A percentile compares a stretch with the other conserved stretches of the same genome.
These are phyloP conservation scores for Volucella bombylans DNA, from an alignment of 2,888 invertebrate species.

Conservation along the genomic window DNA sequence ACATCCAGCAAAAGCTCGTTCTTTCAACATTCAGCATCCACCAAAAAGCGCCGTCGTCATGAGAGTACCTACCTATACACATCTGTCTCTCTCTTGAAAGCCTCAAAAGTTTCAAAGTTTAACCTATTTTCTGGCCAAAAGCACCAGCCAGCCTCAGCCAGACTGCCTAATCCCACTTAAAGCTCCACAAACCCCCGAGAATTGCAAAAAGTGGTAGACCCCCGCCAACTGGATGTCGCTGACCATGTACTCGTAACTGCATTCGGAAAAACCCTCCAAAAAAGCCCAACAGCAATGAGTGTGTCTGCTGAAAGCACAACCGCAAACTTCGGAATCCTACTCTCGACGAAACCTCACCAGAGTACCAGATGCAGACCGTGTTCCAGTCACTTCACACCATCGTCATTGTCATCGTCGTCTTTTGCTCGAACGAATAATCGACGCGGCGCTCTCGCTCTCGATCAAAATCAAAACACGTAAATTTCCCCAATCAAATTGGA, in stretches of 20 bases:
- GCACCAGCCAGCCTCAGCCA: constrained; percentile 27
- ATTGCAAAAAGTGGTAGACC: constrained; percentile 1
- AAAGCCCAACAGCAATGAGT: constrained; percentile 19
- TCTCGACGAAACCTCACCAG: constrained; percentile 18
- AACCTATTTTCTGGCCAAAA: constrained; percentile 43
- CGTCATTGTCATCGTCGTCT: constrained; percentile 53
- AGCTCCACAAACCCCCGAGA: not conserved
- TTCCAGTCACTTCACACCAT: constrained; percentile 57
- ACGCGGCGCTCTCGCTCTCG: constrained; percentile 6
- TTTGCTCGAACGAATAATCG: no score
- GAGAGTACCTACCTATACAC: not conserved
- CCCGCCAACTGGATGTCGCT: not conserved
- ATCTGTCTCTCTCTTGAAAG: constrained; percentile 41
- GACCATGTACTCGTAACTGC: constrained; percentile 18
- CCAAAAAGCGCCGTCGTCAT: constrained; percentile 28
- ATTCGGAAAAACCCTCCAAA: constrained; percentile 52
- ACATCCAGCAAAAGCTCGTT: constrained; percentile 45
- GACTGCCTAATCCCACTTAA: not conserved
- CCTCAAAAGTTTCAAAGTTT: constrained; percentile 13
- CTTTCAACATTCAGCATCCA: constrained; percentile 45
- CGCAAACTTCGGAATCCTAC: constrained; percentile 25
- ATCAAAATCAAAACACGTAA: constrained; percentile 23
- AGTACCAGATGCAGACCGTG: constrained; percentile 25
- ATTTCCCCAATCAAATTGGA: constrained; percentile 43
- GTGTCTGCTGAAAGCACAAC: constrained; percentile 46